These are phyloP conservation scores for Vidua macroura DNA, from an alignment of 2,113 vertebrate genomes.

Conservation along the genomic window DNA sequence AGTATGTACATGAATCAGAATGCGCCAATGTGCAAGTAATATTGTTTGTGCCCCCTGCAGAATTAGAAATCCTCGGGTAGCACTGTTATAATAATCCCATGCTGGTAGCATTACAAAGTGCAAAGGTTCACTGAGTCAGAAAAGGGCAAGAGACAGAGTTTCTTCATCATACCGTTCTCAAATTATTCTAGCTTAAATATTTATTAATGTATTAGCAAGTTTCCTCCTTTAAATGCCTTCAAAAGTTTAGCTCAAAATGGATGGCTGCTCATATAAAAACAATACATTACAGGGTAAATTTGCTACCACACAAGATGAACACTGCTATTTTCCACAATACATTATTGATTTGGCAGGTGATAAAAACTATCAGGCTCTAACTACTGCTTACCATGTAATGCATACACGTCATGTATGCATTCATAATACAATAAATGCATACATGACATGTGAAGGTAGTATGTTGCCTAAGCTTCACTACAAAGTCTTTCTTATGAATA, in stretches of 20 bases:
- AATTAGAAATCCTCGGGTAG: slow-evolving; percentile 70
- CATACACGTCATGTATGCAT: neutral
- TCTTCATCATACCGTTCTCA: slow-evolving; percentile 67
- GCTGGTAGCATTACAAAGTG: slow-evolving; percentile 77
- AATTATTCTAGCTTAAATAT: slow-evolving; percentile 76
- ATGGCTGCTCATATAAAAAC: slow-evolving; percentile 57
- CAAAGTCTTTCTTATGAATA: neutral
- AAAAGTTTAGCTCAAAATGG: slow-evolving; percentile 51
- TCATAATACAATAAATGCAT: neutral
- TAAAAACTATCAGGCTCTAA: neutral
- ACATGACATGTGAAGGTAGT: neutral
- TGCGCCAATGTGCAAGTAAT: slow-evolving; percentile 73
- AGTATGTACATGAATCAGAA: slow-evolving; percentile 60
- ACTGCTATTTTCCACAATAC: slow-evolving; percentile 7
- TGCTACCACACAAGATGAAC: slow-evolving; percentile 47
- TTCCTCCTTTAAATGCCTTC: slow-evolving; percentile 53
- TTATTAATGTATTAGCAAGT: slow-evolving; percentile 79
- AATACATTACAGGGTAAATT: slow-evolving; percentile 45
- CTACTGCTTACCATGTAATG: neutral
- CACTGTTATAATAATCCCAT: slow-evolving; percentile 72
- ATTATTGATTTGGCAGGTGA: slow-evolving; percentile 54
- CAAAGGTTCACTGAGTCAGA: slow-evolving; percentile 74
- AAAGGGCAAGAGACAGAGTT: slow-evolving; percentile 68
- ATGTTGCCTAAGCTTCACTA: neutral
- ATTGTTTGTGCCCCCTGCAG: slow-evolving; percentile 69